Conservation (phyloP, 1,140 invertebrate genomes). For the Orussus abietinus region DNA sequence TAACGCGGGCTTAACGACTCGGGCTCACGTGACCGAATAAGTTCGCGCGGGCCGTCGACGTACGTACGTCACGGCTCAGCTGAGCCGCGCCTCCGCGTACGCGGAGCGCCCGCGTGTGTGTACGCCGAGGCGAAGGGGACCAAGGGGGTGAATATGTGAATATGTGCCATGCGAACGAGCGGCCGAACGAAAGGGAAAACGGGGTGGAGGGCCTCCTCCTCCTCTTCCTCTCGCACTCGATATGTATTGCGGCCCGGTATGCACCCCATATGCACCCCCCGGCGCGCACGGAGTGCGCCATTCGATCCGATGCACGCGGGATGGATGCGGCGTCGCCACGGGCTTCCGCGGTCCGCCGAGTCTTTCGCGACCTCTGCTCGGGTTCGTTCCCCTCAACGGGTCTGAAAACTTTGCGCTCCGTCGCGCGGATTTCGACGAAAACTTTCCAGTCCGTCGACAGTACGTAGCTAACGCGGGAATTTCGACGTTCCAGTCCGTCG, state of each 20-base stretch:
- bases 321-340: constrained; percentile 27
- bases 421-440: neutral
- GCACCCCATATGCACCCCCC: constrained; percentile 24
- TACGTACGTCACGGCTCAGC: constrained; percentile 34
- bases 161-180: constrained; percentile 40
- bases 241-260: constrained; percentile 31
- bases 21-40: constrained; percentile 26
- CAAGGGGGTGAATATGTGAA: constrained; percentile 42
- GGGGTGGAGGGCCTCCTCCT: constrained; percentile 33
- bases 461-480: too few species aligned
- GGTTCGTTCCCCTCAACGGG: constrained; percentile 13
- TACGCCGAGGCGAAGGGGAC: constrained; percentile 20
- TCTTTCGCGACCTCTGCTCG: constrained; percentile 7
- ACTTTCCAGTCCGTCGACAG: too few species aligned
- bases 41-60: constrained; percentile 26
- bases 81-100: constrained; percentile 19
- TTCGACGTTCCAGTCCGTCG: too few species aligned
- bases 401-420: constrained; percentile 5
- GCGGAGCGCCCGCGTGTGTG: constrained; percentile 4
- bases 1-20: constrained; percentile 18
- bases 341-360: too few species aligned
- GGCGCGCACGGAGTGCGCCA: constrained; percentile 12
- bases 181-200: constrained; percentile 46
- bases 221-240: constrained; percentile 15
- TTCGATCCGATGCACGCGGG: constrained; percentile 29